A percentile compares a stretch with the other conserved stretches of the same genome.
phyloP scores from a whole-genome alignment of 2,113 vertebrate genomes.

The Chaenogobius annularis region DNA sequence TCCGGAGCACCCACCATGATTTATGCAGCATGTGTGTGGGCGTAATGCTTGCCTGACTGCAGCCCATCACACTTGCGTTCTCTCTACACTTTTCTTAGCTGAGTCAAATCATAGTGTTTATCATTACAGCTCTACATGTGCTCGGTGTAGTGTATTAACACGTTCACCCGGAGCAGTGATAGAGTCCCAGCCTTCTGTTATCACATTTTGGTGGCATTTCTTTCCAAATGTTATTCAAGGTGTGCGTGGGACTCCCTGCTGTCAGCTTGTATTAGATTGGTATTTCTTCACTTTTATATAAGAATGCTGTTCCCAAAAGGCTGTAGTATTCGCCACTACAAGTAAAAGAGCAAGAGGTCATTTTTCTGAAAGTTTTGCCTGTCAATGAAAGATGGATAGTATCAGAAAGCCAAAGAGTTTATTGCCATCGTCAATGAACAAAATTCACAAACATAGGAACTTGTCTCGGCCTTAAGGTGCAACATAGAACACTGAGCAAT shows the following conservation, averaged over 20 bases:
- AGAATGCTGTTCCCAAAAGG: background rate
- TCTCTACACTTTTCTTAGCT: slow-evolving; percentile 10
- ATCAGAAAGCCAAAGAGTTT: too few relatives aligned
- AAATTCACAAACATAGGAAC: too few relatives aligned
- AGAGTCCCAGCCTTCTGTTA: slow-evolving; percentile 1
- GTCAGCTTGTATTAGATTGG: slow-evolving; percentile 8
- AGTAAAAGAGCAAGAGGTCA: slow-evolving; percentile 2
- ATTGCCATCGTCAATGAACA: too few relatives aligned
- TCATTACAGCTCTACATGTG: slow-evolving; percentile 1
- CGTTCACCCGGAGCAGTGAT: background rate
- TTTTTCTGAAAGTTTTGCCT: background rate
- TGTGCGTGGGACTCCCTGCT: slow-evolving; percentile 9
- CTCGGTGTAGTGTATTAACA: background rate
- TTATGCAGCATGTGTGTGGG: slow-evolving; percentile 25
- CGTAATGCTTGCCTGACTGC: slow-evolving; percentile 14
- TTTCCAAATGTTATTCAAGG: slow-evolving; percentile 8
- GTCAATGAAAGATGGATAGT: background rate
- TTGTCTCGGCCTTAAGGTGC: too few relatives aligned
- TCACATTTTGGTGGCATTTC: slow-evolving; percentile 14
- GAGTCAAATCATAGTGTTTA: slow-evolving; percentile 8
- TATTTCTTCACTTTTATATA: slow-evolving; percentile 10
- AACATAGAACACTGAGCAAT: too few relatives aligned
- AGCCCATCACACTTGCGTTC: slow-evolving; percentile 18
- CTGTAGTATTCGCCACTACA: background rate
- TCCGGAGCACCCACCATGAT: slow-evolving; percentile 28